Base-by-base conservation (phyloP, 2,888 invertebrate genomes). In the Hirtodrosophila alboralis region DNA sequence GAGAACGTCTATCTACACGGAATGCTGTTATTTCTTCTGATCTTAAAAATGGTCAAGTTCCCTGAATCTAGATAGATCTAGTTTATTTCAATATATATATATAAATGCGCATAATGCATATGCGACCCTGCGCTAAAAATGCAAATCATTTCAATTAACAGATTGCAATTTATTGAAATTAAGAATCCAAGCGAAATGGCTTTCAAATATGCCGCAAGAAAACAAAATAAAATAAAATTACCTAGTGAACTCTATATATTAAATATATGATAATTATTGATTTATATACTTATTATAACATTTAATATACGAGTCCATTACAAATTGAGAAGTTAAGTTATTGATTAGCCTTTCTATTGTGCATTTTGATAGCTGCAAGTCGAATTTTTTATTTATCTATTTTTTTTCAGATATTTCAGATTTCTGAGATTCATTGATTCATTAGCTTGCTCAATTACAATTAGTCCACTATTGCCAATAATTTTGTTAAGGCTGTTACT, bases 121-220 rank as follows among this genome's bases (percentile, higher is more conserved):
- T 9, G 40, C 33, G 63, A 64, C 73, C 57, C 44, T 86, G 74
- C 43, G 43, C 80, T 67, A 36, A 63, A 80, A 70, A 60, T 34
- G 38, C 36, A 61, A 83, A 74, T 76, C 60, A 38, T 38, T 62
- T 77, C 38, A 86, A 83, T 86, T 64, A 73, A 66, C 21, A 26
- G 38, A 14, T 7, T 40, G 54, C 13, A 23, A 63, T 57, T 51
- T 51, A 44, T 38, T 45, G 7, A 10, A 18, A 18, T 5, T 18
- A 18, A 18, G 5, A 5, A 18, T 3, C 18, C 5, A 18, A 18
- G 18, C 18, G 18, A 18, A 1, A 4, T 18, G 18, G 18, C 67
- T 45, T 65, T 33, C 45, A 9, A 61, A 33, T 21, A 14, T 53
- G 40, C 58, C 58, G 58, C 45, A 18, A 23, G 31, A 52, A 23